Conservation (phyloP, 2,113 vertebrate species). For the Noturus placidus region DNA sequence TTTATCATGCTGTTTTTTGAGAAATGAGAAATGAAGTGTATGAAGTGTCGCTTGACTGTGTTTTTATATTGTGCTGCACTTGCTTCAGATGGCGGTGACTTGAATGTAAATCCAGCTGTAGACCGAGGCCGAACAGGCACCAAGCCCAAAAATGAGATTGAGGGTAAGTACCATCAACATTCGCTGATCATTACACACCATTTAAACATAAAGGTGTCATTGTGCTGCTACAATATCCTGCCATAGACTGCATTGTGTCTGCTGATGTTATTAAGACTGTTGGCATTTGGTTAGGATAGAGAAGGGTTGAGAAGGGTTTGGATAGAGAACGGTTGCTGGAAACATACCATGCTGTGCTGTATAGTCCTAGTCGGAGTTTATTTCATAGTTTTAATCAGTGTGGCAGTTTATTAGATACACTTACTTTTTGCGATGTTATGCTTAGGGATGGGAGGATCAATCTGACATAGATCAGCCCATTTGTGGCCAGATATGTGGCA, state of each 20-base stretch:
- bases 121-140: neutral
- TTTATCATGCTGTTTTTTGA: neutral
- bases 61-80: neutral
- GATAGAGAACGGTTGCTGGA: neutral
- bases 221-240: neutral
- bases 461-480: too few species aligned
- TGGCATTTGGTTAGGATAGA: neutral
- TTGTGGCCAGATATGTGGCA: too few species aligned
- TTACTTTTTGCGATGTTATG: neutral
- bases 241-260: neutral
- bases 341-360: neutral
- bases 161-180: conserved; percentile 30
- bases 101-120: neutral
- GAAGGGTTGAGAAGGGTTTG: neutral
- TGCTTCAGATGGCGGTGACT: conserved; percentile 3
- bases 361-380: neutral
- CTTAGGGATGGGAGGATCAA: neutral
- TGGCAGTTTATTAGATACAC: neutral
- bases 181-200: neutral
- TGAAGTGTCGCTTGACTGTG: neutral
- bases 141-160: conserved; percentile 45
- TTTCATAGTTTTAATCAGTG: neutral
- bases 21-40: neutral
- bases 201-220: neutral
- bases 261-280: neutral